Base-by-base conservation (phyloP, 2,888 invertebrate genomes). In the Mycalesis mineus region DNA sequence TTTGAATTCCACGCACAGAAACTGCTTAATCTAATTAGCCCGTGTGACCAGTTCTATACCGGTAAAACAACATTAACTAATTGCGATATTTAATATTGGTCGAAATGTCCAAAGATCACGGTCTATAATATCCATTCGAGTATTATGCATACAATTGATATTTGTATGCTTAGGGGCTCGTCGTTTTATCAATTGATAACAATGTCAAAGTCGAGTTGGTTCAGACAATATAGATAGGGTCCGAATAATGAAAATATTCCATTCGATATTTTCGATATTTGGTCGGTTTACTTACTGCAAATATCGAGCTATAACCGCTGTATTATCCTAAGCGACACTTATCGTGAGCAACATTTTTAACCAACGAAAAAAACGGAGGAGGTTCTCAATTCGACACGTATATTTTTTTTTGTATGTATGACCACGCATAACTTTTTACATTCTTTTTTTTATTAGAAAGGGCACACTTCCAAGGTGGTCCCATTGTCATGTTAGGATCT, bases 141-240 rank as follows among this genome's bases (percentile, higher is more conserved):
- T 8, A 28, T 48, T 45, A 40, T 41, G 29, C 1, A 22, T 40
- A 14, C 22, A 22, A 2, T 22, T 22, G 22, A 22, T 2, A 4
- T 4, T 22, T 22, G 5, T 5, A 22, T 22, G 36, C 11, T 1
- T 9, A 49, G 60, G 60, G 60, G 55, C 52, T 52, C 52, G 55
- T 42, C 60, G 7, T 14, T 39, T 60, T 37, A 48, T 55, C 45
- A n/a, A 11, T 36, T 29, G 47, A 51, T 55, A 58, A 41, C 33
- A 33, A 8, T 49, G 41, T 42, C 49, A 55, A 55, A 42, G 42
- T 42, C 13, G 11, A 33, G 33, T 33, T 11, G 36, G 11, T 36
- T 36, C n/a, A n/a, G n/a, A 36, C 11, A 11, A 36, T 8, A 11
- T 9, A 45, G 11, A 22, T 41, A 22, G 2, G 15, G 7, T n/a